Evolutionary conservation across 2,113 vertebrate species (phyloP).

Genomic region (Eulacestoma nigropectus): DNA sequence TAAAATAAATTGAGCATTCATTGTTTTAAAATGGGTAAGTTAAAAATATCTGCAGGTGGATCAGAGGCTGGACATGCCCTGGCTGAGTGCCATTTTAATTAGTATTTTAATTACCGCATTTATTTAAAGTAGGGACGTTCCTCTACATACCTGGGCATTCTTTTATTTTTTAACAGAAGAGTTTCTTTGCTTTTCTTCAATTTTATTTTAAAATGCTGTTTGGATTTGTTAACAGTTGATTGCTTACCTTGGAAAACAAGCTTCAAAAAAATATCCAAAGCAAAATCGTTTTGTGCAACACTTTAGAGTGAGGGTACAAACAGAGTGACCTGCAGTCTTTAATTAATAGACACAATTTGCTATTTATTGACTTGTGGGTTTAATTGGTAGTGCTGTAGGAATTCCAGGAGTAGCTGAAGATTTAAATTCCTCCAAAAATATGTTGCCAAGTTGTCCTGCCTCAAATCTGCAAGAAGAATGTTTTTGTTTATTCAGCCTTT

Average conservation of each 20-base stretch:
- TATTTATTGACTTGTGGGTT: background rate
- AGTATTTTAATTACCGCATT: background rate
- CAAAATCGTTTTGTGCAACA: background rate
- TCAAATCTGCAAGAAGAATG: conserved; percentile 20
- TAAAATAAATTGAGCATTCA: background rate
- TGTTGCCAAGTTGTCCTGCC: background rate
- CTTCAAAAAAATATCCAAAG: background rate
- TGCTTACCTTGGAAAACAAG: background rate
- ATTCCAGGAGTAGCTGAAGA: conserved; percentile 23
- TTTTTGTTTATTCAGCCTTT: conserved; percentile 26
- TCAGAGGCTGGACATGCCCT: background rate
- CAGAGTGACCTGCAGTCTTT: background rate
- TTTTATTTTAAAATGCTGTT: background rate
- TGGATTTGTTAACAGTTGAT: background rate
- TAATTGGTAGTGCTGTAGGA: background rate
- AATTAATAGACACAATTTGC: background rate
- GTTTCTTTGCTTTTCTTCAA: background rate
- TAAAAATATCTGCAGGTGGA: background rate
- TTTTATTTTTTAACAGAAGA: background rate
- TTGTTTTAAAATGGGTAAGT: background rate
- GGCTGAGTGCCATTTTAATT: too few relatives aligned
- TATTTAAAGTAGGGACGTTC: background rate
- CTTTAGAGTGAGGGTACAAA: background rate
- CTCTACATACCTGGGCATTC: background rate
- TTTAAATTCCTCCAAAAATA: conserved; percentile 16